Evolutionary conservation across 2,888 invertebrate genomes (phyloP).

Genomic region (Margaritifera margaritifera): DNA sequence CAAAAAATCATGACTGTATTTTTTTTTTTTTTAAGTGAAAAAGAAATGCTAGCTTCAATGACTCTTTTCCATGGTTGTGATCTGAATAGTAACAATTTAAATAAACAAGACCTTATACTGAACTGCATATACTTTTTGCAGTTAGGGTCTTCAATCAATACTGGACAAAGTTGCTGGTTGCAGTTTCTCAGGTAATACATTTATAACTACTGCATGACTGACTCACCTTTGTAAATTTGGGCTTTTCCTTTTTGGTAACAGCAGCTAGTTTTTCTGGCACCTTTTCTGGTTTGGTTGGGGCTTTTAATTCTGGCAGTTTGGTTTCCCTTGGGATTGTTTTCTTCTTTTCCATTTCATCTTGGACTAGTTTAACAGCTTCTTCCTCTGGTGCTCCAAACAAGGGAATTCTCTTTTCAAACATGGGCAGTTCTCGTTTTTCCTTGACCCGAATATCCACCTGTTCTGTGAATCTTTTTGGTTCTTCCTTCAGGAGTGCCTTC

Average conservation of each 20-base stretch:
- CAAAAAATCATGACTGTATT: no score
- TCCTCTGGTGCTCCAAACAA: slow-evolving; percentile 48
- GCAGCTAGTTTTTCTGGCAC: slow-evolving; percentile 36
- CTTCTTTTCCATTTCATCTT: slow-evolving; percentile 28
- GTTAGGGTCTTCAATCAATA: no score
- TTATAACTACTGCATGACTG: background rate
- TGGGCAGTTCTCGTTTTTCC: slow-evolving; percentile 43
- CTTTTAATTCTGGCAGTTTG: slow-evolving; percentile 50
- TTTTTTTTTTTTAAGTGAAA: no score
- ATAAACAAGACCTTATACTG: no score
- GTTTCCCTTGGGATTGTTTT: slow-evolving; percentile 38
- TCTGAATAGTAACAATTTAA: no score
- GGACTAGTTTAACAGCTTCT: slow-evolving; percentile 14
- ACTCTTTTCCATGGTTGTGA: no score
- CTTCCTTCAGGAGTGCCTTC: slow-evolving; percentile 23
- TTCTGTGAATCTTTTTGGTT: slow-evolving; percentile 49
- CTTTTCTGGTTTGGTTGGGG: slow-evolving; percentile 37
- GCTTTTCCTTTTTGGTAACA: slow-evolving; percentile 36
- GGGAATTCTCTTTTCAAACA: slow-evolving; percentile 57
- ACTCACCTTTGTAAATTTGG: slow-evolving; percentile 47
- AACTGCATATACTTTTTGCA: no score
- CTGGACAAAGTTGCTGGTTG: no score
- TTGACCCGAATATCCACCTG: slow-evolving; percentile 57
- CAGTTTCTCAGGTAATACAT: no score
- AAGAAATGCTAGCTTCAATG: no score